A percentile compares a stretch with the other conserved stretches of the same genome.
Conservation (phyloP, 2,888 invertebrate genomes). For the Cabera pusaria region DNA sequence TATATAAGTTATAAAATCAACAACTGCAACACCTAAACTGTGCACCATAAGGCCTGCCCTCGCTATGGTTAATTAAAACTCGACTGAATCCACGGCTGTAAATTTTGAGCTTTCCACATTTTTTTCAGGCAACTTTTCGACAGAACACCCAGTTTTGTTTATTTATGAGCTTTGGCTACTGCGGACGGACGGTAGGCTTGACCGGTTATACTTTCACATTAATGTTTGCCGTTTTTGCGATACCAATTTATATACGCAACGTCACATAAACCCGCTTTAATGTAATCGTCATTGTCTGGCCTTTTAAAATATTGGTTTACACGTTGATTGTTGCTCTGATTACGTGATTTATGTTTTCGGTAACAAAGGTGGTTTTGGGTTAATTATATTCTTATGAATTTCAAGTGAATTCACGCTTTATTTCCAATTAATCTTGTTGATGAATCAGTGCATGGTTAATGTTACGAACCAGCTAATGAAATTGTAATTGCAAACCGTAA, state of each 20-base stretch:
- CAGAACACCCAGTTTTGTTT: slow-evolving; percentile 79
- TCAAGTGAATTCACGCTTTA: too few relatives aligned
- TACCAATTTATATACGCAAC: slow-evolving; percentile 59
- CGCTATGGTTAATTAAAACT: slow-evolving; percentile 76
- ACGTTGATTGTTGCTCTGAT: neutral
- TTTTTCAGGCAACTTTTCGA: slow-evolving; percentile 73
- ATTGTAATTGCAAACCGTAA: too few relatives aligned
- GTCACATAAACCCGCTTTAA: slow-evolving; percentile 39
- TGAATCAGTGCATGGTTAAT: too few relatives aligned
- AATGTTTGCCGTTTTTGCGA: slow-evolving; percentile 57
- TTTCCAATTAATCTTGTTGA: too few relatives aligned
- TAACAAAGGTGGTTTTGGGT: too few relatives aligned
- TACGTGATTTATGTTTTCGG: too few relatives aligned
- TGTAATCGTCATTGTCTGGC: slow-evolving; percentile 42
- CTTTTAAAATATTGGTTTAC: slow-evolving; percentile 42
- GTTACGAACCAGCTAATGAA: too few relatives aligned
- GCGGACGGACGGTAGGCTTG: slow-evolving; percentile 62
- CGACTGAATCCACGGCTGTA: slow-evolving; percentile 72
- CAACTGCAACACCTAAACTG: slow-evolving; percentile 14
- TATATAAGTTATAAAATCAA: neutral
- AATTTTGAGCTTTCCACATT: slow-evolving; percentile 71
- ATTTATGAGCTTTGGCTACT: slow-evolving; percentile 78
- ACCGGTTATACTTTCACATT: slow-evolving; percentile 70
- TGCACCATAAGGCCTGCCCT: slow-evolving; percentile 41
- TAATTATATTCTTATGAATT: too few relatives aligned